Evolutionary conservation across 53 echinoderm and acorn worm genomes (phyloP).

Genomic region (Actinopyga echinites): DNA sequence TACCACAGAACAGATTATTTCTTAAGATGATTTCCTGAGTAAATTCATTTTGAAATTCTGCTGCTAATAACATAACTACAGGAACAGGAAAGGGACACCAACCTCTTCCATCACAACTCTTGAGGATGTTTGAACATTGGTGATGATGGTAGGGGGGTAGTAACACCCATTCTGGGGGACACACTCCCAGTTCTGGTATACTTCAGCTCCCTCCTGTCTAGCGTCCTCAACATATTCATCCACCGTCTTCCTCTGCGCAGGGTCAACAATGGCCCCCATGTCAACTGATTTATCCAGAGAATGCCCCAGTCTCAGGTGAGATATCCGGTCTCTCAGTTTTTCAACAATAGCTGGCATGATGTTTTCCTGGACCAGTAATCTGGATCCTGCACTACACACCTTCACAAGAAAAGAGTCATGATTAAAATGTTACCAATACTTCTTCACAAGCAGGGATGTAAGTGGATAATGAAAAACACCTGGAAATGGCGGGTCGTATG

Average conservation of each 20-base stretch:
- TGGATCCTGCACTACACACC: constrained; percentile 98
- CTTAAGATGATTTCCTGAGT: too few species aligned
- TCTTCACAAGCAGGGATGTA: too few species aligned
- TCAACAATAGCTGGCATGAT: constrained; percentile 68
- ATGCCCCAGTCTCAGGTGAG: constrained; percentile 85
- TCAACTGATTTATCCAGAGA: constrained; percentile 99
- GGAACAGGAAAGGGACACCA: too few species aligned
- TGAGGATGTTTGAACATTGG: constrained; percentile 88
- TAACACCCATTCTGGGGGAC: constrained; percentile 89
- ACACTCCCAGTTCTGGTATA: constrained; percentile 83
- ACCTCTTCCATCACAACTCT: constrained; percentile 99
- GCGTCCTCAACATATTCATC: constrained; percentile 91
- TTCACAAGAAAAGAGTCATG: too few species aligned
- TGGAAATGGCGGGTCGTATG: too few species aligned
- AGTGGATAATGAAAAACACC: too few species aligned
- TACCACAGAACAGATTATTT: too few species aligned
- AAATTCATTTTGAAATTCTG: too few species aligned
- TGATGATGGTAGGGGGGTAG: constrained; percentile 92
- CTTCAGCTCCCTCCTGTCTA: constrained; percentile 87
- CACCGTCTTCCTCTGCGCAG: constrained; percentile 83
- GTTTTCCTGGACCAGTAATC: constrained; percentile 88
- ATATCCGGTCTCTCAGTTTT: constrained; percentile 83
- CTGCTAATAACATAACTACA: too few species aligned
- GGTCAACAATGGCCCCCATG: constrained; percentile 94
- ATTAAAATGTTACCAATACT: too few species aligned